Evolutionary conservation across 2,113 vertebrate species (phyloP).

Genomic region (Enhydra lutris): DNA sequence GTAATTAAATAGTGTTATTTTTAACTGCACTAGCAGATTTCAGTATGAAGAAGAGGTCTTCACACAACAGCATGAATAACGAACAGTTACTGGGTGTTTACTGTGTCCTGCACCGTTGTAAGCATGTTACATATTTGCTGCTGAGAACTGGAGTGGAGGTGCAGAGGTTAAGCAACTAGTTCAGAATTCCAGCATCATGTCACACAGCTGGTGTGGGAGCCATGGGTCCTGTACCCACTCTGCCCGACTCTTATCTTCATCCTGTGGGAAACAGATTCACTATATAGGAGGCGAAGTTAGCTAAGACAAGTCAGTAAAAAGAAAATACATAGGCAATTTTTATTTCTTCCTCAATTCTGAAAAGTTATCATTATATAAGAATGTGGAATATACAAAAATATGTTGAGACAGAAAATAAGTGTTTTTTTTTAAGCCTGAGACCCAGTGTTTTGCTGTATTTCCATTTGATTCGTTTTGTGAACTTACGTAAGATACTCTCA

Average conservation of each 20-base stretch:
- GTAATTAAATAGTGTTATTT: neutral
- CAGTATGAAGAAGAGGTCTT: neutral
- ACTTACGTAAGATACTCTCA: neutral
- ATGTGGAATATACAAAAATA: neutral
- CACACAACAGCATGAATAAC: neutral
- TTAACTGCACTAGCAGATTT: neutral
- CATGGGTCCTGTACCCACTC: neutral
- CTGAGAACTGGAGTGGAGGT: neutral
- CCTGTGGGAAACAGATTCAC: neutral
- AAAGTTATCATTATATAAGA: slow-evolving; percentile 28
- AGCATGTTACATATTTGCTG: neutral
- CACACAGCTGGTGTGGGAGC: neutral
- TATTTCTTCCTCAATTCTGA: neutral
- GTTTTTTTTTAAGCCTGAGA: neutral
- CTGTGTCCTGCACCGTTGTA: neutral
- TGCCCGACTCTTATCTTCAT: neutral
- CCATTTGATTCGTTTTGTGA: neutral
- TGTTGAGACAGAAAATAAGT: neutral
- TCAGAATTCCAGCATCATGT: neutral
- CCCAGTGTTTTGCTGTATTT: neutral
- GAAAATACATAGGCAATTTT: neutral
- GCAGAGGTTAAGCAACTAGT: neutral
- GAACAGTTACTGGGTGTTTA: neutral
- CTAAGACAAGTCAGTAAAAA: neutral
- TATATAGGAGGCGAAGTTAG: neutral